Evolutionary conservation across 2,888 invertebrate genomes (phyloP).

Genomic region (Eueremaeus valkanovi): DNA sequence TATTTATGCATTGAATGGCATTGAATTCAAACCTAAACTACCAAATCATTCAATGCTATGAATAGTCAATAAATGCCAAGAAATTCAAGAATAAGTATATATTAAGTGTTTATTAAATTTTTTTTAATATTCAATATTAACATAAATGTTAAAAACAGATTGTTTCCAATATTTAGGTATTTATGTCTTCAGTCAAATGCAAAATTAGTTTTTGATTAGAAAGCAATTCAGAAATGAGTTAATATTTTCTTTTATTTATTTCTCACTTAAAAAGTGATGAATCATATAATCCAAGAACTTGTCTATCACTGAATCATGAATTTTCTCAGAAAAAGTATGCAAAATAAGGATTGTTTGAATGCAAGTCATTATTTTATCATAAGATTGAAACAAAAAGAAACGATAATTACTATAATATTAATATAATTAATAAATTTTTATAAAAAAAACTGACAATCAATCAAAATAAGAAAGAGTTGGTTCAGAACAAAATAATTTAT

Average conservation of each 20-base stretch:
- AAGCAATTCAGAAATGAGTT: background rate
- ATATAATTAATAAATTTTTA: too few relatives aligned
- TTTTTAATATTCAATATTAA: background rate
- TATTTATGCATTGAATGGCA: conserved; percentile 5
- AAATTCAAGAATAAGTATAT: too few relatives aligned
- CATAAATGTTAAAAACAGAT: too few relatives aligned
- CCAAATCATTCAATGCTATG: conserved; percentile 9
- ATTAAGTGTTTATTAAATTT: background rate
- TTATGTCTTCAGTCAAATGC: background rate
- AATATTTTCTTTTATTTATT: too few relatives aligned
- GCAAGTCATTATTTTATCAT: background rate
- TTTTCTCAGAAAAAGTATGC: background rate
- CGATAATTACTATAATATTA: conserved; percentile 25
- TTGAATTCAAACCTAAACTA: conserved; percentile 15
- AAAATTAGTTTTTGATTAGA: background rate
- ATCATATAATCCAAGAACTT: background rate
- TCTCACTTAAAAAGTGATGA: conserved; percentile 6
- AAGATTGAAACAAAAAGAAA: background rate
- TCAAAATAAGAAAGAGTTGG: background rate
- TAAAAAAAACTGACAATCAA: conserved; percentile 29
- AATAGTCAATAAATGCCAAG: conserved; percentile 26
- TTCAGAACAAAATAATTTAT: too few relatives aligned
- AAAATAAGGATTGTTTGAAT: background rate
- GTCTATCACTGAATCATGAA: conserved; percentile 8
- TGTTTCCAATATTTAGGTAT: background rate